Conservation (phyloP, 2,113 vertebrate genomes). For the Hemiscyllium ocellatum region DNA sequence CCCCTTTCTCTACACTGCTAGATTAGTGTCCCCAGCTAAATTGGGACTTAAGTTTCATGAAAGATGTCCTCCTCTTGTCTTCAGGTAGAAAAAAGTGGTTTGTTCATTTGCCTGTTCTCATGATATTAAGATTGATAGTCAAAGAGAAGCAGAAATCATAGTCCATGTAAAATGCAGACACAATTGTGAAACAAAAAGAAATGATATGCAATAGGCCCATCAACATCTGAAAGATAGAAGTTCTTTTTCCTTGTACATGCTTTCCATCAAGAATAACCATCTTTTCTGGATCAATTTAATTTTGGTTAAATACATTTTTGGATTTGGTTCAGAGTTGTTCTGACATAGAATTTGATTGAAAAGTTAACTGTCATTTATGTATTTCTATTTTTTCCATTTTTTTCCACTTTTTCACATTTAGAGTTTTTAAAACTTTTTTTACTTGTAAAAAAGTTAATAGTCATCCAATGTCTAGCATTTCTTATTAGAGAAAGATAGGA, state of each 20-base stretch:
- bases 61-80: not conserved
- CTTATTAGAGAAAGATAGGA: not conserved
- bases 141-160: not conserved
- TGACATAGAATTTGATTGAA: not conserved
- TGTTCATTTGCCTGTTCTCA: not conserved
- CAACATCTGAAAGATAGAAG: not conserved
- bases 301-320: not conserved
- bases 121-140: not conserved
- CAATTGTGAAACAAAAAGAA: not conserved
- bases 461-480: not conserved
- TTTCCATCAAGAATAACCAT: not conserved
- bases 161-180: not conserved
- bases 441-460: not conserved
- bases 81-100: not conserved
- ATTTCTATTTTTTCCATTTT: not conserved
- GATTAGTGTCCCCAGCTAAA: not conserved
- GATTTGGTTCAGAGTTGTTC: not conserved
- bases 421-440: not conserved
- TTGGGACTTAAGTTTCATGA: not conserved
- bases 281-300: not conserved
- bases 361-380: not conserved
- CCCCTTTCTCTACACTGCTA: not conserved
- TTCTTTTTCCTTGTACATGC: not conserved
- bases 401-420: not conserved
- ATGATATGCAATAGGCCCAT: not conserved